Evolutionary conservation across 2,113 vertebrate species (phyloP), one percentile per base, ranked within the genome.

Genomic region (Peucedramus taeniatus): DNA sequence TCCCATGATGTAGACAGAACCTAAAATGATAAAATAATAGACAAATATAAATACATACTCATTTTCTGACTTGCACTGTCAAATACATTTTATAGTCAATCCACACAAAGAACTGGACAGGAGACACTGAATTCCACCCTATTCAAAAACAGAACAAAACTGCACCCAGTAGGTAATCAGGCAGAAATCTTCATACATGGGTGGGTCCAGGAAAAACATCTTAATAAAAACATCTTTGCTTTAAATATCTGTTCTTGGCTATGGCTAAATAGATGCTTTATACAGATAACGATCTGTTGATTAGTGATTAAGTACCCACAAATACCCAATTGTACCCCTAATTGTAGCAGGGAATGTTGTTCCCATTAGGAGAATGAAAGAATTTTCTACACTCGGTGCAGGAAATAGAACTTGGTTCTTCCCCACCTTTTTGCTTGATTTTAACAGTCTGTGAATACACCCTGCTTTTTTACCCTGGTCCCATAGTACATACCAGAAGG

Each of bases 1-100:
- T 91, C 77, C 89, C 98, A 98, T 98, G 51, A 79, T 92, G 90
- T 61, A 87, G 56, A 30, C 45, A 87, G 83, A 87, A 96, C 75
- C 98, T 98, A 89, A 91, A 97, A 68, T 37, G 50, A 97, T 71
- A 96, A 78, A 97, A 91, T 50, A 83, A 83, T 9, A 79, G 23
- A 74, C 5, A 92, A 77, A 63, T 45, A 74, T 77, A 57, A 92
- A 26, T 35, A 77, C 7, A 16, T 53, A 66, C 11, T 85, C 2
- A 65, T 90, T 90, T 88, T 81, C 33, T 71, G 35, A 65, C 10
- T 64, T 89, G 13, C 6, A n/a, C 7, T 80, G 6, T 76, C 40
- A 76, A 87, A 66, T 24, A 68, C 5, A 37, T 14, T 71, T 71
- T 26, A 16, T 26, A 72, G 40, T 60, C 18, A 35, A 21, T 51